Evolutionary conservation across 2,797 vertebrate genomes (phyloP), one percentile per base, ranked within the genome.

Genomic region (Aphelocoma californica): DNA sequence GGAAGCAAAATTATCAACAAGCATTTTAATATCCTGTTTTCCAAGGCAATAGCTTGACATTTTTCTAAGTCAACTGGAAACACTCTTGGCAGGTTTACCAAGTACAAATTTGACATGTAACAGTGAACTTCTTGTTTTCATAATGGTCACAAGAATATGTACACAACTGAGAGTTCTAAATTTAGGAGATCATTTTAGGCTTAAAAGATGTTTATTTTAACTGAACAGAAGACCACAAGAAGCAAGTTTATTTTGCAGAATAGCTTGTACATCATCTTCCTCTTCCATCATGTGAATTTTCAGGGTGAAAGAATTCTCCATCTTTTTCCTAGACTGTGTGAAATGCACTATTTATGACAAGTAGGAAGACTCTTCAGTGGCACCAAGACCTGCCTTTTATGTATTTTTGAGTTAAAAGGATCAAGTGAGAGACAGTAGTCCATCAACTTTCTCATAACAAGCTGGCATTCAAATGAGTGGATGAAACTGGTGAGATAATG

Each of bases 1-100:
- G 47, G 89, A 90, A 96, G 86, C 20, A 95, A 77, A 77, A 58
- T 77, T 71, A 83, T 81, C 65, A 93, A 47, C 62, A 94, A 86
- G 10, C 4, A 15, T 80, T 93, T 91, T 77, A 88, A 80, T 80
- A 82, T 67, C 47, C 67, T 82, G 38, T 94, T 95, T 94, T 92
- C 31, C 50, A 88, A 77, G 38, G 56, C 64, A 86, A 58, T 34
- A 66, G 7, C 40, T 91, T 65, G 80, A 66, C 34, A 23, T 78
- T 44, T 88, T 91, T 86, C 44, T 90, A 92, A 92, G 56, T 96
- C 71, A 75, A 64, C 65, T 88, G 57, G 92, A 95, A 90, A 90
- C 29, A 26, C 36, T 88, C 81, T 80, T 80, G 85, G 57, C 64
- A 80, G 54, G 53, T 83, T 91, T 66, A 50, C 31, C 8, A 25